Percentiles rank a stretch among this genome's conserved stretches.
Conservation (phyloP, 1,140 invertebrate species). For the Agrilus planipennis region DNA sequence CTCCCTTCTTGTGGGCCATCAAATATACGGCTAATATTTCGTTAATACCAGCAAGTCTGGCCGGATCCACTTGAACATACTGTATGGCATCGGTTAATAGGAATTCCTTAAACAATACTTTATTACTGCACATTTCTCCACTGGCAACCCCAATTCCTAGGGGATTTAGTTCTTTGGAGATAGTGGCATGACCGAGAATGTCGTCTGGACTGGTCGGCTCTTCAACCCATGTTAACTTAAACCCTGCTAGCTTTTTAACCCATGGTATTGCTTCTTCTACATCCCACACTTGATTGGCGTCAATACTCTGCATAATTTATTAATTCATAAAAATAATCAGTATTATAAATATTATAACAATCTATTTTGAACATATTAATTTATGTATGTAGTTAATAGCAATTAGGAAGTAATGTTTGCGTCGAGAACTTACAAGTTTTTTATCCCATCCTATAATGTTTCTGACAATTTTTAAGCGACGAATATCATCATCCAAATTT, state of each 20-base stretch:
- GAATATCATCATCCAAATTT: conserved; percentile 62
- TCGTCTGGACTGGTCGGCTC: conserved; percentile 90
- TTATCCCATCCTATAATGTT: conserved; percentile 64
- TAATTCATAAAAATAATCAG: not conserved
- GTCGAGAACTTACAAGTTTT: conserved; percentile 57
- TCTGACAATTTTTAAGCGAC: conserved; percentile 56
- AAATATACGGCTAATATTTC: conserved; percentile 79
- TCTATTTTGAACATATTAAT: no score
- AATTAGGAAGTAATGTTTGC: no score
- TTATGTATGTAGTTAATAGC: no score
- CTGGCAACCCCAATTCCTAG: conserved; percentile 74
- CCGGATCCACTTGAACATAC: conserved; percentile 84
- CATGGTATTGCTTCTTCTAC: conserved; percentile 71
- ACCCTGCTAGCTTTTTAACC: conserved; percentile 65
- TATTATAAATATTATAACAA: no score
- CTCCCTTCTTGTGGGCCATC: conserved; percentile 66
- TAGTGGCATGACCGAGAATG: conserved; percentile 67
- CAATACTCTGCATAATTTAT: conserved; percentile 56
- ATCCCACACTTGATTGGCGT: conserved; percentile 88
- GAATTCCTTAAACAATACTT: conserved; percentile 88
- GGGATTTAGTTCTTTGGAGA: conserved; percentile 50
- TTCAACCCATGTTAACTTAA: conserved; percentile 79
- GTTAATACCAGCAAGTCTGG: conserved; percentile 79
- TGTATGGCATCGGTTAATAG: conserved; percentile 65
- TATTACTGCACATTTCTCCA: conserved; percentile 84